These are phyloP conservation scores for Cyanoramphus novaezelandiae DNA, from an alignment of 2,113 vertebrate genomes.

Conservation along the genomic window DNA sequence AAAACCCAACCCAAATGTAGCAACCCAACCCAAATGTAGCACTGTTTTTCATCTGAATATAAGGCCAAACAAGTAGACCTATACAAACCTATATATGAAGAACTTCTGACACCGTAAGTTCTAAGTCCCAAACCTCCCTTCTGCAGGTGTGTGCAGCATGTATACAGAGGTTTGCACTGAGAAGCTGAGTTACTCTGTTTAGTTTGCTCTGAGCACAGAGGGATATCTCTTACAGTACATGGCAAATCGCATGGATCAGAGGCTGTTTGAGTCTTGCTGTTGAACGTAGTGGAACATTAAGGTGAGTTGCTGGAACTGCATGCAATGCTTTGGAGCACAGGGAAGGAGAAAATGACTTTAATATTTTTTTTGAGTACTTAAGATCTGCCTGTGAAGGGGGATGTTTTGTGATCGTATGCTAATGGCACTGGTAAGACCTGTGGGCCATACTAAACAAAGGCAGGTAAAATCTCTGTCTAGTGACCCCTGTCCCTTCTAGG, in stretches of 20 bases:
- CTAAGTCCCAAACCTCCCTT: neutral
- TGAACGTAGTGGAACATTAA: neutral
- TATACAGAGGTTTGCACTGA: neutral
- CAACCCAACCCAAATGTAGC: neutral
- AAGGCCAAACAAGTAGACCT: neutral
- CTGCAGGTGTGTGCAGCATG: neutral
- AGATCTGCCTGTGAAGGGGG: neutral
- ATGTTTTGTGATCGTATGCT: neutral
- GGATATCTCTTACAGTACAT: neutral
- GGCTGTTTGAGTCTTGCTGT: neutral
- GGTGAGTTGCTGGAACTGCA: constrained; percentile 6
- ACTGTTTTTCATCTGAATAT: neutral
- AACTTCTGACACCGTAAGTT: neutral
- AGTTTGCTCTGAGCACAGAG: neutral
- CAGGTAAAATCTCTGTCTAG: neutral
- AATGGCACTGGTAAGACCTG: neutral
- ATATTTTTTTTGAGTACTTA: neutral
- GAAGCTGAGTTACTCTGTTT: neutral
- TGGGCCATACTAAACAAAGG: neutral
- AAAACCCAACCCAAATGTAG: neutral
- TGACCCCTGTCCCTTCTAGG: neutral
- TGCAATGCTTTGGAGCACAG: accelerated
- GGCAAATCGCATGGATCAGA: neutral
- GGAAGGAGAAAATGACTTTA: neutral
- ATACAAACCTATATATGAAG: neutral